Evolutionary conservation across 2,888 invertebrate species (phyloP).

Genomic region (Fabriciana adippe): DNA sequence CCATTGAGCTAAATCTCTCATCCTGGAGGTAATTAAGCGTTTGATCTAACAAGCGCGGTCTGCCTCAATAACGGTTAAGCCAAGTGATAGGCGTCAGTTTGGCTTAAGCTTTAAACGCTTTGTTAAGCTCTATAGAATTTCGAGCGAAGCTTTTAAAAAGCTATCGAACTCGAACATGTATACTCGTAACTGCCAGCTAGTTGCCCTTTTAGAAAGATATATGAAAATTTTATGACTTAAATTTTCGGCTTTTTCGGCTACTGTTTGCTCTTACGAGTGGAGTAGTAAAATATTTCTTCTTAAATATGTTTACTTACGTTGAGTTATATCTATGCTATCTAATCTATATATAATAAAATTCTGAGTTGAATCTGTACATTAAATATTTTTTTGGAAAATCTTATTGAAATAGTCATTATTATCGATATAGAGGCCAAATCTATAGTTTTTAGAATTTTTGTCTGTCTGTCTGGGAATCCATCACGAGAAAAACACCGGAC

Average conservation of each 20-base stretch:
- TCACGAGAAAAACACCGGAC: too few relatives aligned
- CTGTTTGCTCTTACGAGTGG: neutral
- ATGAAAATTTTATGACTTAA: constrained; percentile 15
- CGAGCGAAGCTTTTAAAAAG: constrained; percentile 20
- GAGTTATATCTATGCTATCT: too few relatives aligned
- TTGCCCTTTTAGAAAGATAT: constrained; percentile 6
- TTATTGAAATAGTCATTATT: too few relatives aligned
- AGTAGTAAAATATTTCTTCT: too few relatives aligned
- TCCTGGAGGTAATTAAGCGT: constrained; percentile 31
- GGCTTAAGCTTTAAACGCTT: constrained; percentile 45
- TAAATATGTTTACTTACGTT: too few relatives aligned
- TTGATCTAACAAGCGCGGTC: constrained; percentile 33
- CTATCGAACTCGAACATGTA: constrained; percentile 18
- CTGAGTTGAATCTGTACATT: too few relatives aligned
- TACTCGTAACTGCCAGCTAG: constrained; percentile 6
- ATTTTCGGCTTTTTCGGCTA: constrained; percentile 1
- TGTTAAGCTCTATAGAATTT: constrained; percentile 21
- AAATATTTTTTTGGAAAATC: too few relatives aligned
- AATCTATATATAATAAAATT: too few relatives aligned
- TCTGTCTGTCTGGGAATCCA: too few relatives aligned
- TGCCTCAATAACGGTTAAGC: constrained; percentile 34
- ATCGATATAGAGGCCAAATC: too few relatives aligned
- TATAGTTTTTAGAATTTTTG: too few relatives aligned
- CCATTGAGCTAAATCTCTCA: constrained; percentile 27
- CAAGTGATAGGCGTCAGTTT: constrained; percentile 42